Evolutionary conservation across 2,113 vertebrate genomes (phyloP).

Genomic region (Nibea albiflora): DNA sequence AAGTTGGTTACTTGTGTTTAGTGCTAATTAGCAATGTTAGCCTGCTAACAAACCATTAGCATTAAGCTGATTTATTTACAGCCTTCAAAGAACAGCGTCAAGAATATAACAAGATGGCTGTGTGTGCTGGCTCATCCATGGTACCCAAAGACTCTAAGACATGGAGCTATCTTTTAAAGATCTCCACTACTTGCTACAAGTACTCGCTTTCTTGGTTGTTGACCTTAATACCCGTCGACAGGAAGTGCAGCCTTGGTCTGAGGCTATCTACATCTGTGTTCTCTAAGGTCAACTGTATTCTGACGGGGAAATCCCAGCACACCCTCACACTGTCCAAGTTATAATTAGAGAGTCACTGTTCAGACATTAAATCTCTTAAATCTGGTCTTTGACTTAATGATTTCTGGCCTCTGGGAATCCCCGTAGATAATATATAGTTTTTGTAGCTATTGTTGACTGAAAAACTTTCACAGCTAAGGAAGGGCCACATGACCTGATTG

Average conservation of each 20-base stretch:
- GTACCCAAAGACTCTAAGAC: not conserved
- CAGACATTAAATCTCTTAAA: slow-evolving; percentile 31
- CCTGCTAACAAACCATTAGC: not conserved
- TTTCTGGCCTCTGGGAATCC: not conserved
- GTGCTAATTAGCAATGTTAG: not conserved
- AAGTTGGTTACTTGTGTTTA: not conserved
- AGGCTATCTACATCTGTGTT: slow-evolving; percentile 43
- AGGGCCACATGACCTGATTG: not conserved
- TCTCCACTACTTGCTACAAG: slow-evolving; percentile 34
- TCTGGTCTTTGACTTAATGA: slow-evolving; percentile 39
- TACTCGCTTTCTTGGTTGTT: slow-evolving; percentile 57
- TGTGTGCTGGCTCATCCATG: not conserved
- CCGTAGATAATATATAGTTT: not conserved
- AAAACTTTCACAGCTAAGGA: not conserved
- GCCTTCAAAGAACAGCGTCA: not conserved
- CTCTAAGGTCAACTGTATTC: slow-evolving; percentile 56
- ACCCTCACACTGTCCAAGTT: slow-evolving; percentile 1
- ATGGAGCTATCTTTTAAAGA: not conserved
- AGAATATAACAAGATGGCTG: not conserved
- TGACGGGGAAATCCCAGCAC: slow-evolving; percentile 54
- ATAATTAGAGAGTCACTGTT: slow-evolving; percentile 36
- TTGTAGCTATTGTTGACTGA: not conserved
- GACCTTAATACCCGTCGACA: slow-evolving; percentile 74
- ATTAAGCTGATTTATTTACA: too few species aligned
- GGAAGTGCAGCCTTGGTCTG: slow-evolving; percentile 47